Evolutionary conservation across 1,140 invertebrate species (phyloP).

Genomic region (Sycophila sp.): DNA sequence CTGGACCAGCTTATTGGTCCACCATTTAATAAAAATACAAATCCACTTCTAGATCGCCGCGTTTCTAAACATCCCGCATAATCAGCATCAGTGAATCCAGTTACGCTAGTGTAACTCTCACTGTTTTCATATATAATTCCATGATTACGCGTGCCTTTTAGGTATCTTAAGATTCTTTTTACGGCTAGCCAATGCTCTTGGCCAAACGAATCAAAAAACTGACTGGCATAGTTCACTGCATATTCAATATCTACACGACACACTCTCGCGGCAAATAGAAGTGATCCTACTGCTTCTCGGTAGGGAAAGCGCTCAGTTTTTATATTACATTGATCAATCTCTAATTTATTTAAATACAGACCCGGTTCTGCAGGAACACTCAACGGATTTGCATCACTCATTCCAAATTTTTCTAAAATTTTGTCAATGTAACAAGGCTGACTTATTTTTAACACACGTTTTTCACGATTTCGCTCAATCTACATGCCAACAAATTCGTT

Average conservation of each 20-base stretch:
- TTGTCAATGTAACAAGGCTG: neutral
- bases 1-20: slow-evolving; percentile 27
- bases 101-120: neutral
- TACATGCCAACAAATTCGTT: slow-evolving; percentile 41
- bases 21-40: slow-evolving; percentile 8
- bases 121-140: slow-evolving; percentile 14
- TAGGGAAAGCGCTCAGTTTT: neutral
- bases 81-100: slow-evolving; percentile 7
- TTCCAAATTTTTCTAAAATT: neutral
- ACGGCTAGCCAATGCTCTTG: slow-evolving; percentile 32
- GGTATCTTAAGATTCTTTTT: slow-evolving; percentile 36
- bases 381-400: neutral
- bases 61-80: slow-evolving; percentile 15
- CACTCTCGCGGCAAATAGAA: slow-evolving; percentile 20
- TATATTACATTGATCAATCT: neutral
- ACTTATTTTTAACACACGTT: slow-evolving; percentile 10
- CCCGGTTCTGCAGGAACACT: slow-evolving; percentile 4
- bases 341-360: neutral
- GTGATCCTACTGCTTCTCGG: slow-evolving; percentile 30
- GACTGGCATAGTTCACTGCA: slow-evolving; percentile 6
- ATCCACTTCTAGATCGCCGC: neutral
- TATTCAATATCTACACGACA: slow-evolving; percentile 15
- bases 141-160: slow-evolving; percentile 17
- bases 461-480: slow-evolving; percentile 43
- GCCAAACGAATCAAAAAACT: slow-evolving; percentile 8